These are phyloP conservation scores for Fabriciana adippe DNA, from an alignment of 2,888 invertebrate species.

Conservation along the genomic window DNA sequence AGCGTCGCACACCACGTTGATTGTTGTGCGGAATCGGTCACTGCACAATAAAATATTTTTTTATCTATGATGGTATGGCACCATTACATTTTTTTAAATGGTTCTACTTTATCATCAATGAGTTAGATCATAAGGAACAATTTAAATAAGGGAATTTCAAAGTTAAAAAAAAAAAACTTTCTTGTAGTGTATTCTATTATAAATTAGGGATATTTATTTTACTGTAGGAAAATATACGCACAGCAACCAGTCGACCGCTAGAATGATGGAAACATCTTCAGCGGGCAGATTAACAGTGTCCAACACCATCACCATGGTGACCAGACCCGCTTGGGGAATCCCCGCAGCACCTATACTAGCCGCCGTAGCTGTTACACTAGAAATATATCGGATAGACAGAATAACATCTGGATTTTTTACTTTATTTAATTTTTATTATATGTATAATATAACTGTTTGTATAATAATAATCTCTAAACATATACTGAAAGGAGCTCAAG, in stretches of 20 bases:
- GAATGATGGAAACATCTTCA: slow-evolving; percentile 94
- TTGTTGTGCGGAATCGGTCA: slow-evolving; percentile 92
- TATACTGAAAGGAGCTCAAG: too few species aligned
- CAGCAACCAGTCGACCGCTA: slow-evolving; percentile 96
- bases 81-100: too few species aligned
- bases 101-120: too few species aligned
- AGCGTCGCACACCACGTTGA: slow-evolving; percentile 98
- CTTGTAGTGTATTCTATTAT: background rate
- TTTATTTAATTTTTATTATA: too few species aligned
- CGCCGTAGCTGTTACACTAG: slow-evolving; percentile 96
- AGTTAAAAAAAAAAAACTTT: too few species aligned
- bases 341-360: slow-evolving; percentile 99
- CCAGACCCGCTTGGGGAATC: slow-evolving; percentile 96
- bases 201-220: background rate
- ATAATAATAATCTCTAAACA: too few species aligned
- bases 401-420: background rate
- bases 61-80: background rate
- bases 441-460: too few species aligned
- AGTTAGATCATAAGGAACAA: background rate
- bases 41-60: slow-evolving; percentile 70
- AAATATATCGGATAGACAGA: slow-evolving; percentile 11
- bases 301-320: slow-evolving; percentile 97
- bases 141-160: background rate
- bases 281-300: slow-evolving; percentile 95
- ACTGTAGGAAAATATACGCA: slow-evolving; percentile 71